Evolutionary conservation across 1,140 invertebrate genomes (phyloP).

Genomic region (Micrasema longulum): DNA sequence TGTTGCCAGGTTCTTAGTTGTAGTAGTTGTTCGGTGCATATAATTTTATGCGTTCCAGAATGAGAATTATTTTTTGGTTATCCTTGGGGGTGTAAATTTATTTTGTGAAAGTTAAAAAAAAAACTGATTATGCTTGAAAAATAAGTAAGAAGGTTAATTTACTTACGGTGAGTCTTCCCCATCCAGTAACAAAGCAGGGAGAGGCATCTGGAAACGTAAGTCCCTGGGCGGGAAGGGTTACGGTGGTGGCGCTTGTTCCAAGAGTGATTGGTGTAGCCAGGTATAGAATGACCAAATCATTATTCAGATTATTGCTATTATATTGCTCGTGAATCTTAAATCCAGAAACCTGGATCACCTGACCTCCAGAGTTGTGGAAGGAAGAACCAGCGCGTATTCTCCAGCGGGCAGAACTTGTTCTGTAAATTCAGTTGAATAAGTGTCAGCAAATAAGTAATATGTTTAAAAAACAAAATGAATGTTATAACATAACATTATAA

Average conservation of each 20-base stretch:
- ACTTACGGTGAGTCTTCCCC: slow-evolving; percentile 59
- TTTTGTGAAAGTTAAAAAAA: no score
- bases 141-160: no score
- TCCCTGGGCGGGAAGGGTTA: slow-evolving; percentile 55
- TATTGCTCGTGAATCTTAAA: slow-evolving; percentile 39
- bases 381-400: slow-evolving; percentile 59
- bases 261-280: slow-evolving; percentile 56
- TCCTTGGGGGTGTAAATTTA: no score
- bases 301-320: slow-evolving; percentile 44
- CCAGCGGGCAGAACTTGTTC: slow-evolving; percentile 2
- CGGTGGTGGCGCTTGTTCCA: slow-evolving; percentile 52
- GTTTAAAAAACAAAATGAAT: no score
- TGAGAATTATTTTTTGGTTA: no score
- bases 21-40: no score
- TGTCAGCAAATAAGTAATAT: not conserved
- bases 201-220: slow-evolving; percentile 55
- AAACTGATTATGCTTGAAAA: no score
- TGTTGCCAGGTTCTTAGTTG: no score
- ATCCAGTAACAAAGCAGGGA: slow-evolving; percentile 62
- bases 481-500: no score
- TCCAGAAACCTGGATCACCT: slow-evolving; percentile 56
- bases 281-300: slow-evolving; percentile 58
- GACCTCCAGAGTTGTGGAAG: slow-evolving; percentile 57
- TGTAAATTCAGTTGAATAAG: not conserved
- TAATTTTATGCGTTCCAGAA: no score